Conservation (phyloP, 2,797 vertebrate genomes). For the Acomys russatus region DNA sequence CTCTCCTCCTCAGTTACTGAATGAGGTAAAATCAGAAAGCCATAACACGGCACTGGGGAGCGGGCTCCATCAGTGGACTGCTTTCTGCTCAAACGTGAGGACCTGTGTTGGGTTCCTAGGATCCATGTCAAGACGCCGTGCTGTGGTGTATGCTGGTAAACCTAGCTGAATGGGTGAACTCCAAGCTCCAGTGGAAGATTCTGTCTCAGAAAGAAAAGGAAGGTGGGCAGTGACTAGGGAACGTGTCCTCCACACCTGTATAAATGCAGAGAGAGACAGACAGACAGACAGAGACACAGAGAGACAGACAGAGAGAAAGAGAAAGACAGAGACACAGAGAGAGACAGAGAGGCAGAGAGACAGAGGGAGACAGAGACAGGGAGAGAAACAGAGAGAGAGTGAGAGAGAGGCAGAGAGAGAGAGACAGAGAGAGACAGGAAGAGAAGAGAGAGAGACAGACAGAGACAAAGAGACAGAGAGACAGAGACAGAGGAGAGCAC, state of each 20-base stretch:
- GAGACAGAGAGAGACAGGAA: not conserved
- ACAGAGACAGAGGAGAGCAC: not conserved
- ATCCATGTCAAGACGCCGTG: not conserved
- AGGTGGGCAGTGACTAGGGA: not conserved
- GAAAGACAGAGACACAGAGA: not conserved
- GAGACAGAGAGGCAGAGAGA: not conserved
- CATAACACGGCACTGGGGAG: not conserved
- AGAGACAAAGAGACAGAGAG: too few relatives aligned
- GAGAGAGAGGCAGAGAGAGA: not conserved
- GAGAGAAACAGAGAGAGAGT: not conserved
- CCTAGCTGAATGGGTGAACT: not conserved
- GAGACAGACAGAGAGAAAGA: not conserved
- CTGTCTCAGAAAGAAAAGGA: not conserved
- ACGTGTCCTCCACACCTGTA: not conserved
- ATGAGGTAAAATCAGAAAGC: not conserved
- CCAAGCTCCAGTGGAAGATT: not conserved
- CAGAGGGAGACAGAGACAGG: not conserved
- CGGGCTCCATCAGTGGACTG: not conserved
- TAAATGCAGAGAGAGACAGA: not conserved
- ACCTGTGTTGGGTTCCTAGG: not conserved
- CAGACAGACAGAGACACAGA: not conserved
- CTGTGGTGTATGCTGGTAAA: not conserved
- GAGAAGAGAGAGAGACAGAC: not conserved
- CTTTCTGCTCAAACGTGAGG: not conserved
- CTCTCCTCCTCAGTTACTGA: accelerated